Base-by-base conservation (phyloP, 92 coral and sea anemone species). In the Hydrozoanthus gracilis region DNA sequence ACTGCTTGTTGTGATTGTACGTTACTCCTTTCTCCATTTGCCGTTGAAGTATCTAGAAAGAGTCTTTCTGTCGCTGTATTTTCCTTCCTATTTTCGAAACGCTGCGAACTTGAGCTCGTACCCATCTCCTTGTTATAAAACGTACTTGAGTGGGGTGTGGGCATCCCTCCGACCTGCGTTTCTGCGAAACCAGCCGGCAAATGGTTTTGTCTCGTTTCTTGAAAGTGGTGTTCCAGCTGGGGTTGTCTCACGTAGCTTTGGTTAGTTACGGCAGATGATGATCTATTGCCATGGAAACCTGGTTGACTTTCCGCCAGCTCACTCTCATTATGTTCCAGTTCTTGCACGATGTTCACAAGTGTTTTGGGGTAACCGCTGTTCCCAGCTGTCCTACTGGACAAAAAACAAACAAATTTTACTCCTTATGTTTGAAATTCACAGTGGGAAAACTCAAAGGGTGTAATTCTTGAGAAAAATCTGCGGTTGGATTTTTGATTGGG, bases 331-430 rank as follows among this genome's bases (percentile, higher is more conserved):
- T 20, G 14, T n/a, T 80, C 85, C 18, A 80, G 74, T 51, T 67
- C 85, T 48, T 80, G 61, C 46, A 80, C 85, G 2, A 80, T 80
- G 17, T 64, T 50, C n/a, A 47, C 74, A 15, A 80, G 85, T 18
- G 45, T 67, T 6, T 48, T 46, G 13, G 85, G 85, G 44, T 80
- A 80, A 80, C 7, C 51, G 51, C 74, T 5, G 16, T 27, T 17
- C 58, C 85, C 13, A 10, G n/a, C 35, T 4, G 74, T 46, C 60
- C 56, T 18, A 4, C 45, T 62, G 18, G 35, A 62, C 14, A 62
- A 5, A 62, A 12, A 20, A 54, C 39, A 76, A 11, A 27, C 39
- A 15, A 5, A 27, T 64, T 76, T 52, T n/a, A 17, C 62, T 51
- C 4, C 4, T 76, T 52, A n/a, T 51, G 2, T 7, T 8, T 16